Base-by-base conservation (phyloP, 1,140 invertebrate genomes). In the Archivesica marissinica region DNA sequence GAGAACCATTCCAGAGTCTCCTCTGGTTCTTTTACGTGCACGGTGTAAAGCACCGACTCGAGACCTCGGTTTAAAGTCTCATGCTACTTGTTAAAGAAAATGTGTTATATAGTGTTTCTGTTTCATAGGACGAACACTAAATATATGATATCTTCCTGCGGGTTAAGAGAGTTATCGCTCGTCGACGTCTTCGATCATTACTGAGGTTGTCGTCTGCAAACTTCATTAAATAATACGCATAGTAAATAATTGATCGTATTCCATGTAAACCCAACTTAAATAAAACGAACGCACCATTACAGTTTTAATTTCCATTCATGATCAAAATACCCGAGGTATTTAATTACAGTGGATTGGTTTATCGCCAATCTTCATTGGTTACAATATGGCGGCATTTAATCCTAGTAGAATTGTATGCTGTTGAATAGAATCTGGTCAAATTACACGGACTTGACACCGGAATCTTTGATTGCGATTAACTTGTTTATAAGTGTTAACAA, bases 281-380 rank as follows among this genome's bases (percentile, higher is more conserved):
- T 72, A 72, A 72, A 30, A 72, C 39, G 39, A 2, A 44, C 41
- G 28, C 68, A 13, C 68, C 20, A 72, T 72, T 72, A 50, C 39
- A 33, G 4, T 47, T 47, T 72, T 72, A 72, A 30, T 72, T 72
- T 50, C 50, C 41, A 72, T 72, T 72, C 41, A 72, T 47, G n/a
- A 25, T 50, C 41, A 33, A 72, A 47, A 72, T 47, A 72, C 39
- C 13, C 68, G n/a, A 6, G 41, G 68, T 72, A 72, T 72, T 72
- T 72, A 72, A 72, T 72, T 72, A 72, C 68, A 13, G 7, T 0
- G 2, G 68, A 72, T 72, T 72, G 68, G 68, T 44, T 72, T 47
- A 72, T 44, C 68, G n/a, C 25, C 25, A 44, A 28, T 23, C 35
- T 50, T 33, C 68, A 47, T 72, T 72, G 68, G 68, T 25, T 72